These are phyloP conservation scores for Neofelis nebulosa DNA, from an alignment of 2,113 vertebrate genomes.

Conservation along the genomic window DNA sequence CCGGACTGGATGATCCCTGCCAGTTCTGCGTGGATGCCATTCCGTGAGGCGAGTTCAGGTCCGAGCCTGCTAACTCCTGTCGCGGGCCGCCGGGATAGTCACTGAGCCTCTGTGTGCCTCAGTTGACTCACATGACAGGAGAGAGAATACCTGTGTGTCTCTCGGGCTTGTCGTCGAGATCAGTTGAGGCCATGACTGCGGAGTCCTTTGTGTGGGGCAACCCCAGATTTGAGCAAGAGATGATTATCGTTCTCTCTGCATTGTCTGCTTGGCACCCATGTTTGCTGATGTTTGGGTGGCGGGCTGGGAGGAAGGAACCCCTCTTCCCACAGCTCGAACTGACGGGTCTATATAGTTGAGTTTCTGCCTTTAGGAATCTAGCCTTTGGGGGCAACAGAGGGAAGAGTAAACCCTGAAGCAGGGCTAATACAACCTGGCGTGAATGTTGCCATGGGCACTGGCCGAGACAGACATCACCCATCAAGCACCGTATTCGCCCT, in stretches of 20 bases:
- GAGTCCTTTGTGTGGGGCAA: background rate
- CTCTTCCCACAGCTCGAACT: background rate
- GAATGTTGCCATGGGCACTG: accelerated
- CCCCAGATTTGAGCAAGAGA: background rate
- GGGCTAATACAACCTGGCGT: background rate
- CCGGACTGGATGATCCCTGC: background rate
- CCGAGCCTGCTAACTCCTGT: background rate
- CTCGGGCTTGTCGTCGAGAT: background rate
- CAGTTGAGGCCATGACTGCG: background rate
- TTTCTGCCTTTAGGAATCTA: background rate
- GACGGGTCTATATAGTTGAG: background rate
- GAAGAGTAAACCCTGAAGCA: background rate
- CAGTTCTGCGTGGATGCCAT: background rate
- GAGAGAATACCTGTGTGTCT: background rate
- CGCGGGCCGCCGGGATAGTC: background rate
- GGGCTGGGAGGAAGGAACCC: background rate
- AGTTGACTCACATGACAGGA: background rate
- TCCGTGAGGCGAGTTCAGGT: background rate
- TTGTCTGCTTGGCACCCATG: background rate
- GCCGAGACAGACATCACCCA: background rate
- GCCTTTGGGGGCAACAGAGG: background rate
- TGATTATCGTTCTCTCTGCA: background rate
- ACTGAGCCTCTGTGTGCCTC: background rate
- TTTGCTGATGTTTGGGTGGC: background rate
- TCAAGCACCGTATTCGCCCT: background rate